These are phyloP conservation scores for Reticulitermes speratus DNA, from an alignment of 1,140 invertebrate genomes.

Conservation along the genomic window DNA sequence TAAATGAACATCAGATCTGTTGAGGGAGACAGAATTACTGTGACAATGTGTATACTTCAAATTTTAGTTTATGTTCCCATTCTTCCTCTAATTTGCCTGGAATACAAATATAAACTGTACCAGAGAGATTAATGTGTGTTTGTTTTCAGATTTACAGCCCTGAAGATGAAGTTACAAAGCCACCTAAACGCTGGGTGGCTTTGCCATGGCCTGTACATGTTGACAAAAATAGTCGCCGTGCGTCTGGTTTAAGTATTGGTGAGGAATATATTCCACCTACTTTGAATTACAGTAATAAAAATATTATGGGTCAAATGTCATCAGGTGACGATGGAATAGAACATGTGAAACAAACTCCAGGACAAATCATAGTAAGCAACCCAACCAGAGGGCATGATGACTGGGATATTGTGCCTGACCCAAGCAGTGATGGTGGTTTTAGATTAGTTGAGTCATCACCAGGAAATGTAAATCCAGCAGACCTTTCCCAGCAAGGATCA, in stretches of 20 bases:
- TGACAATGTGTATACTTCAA: no score
- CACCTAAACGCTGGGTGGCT: slow-evolving; percentile 41
- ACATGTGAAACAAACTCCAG: not conserved
- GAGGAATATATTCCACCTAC: not conserved
- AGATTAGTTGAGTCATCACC: not conserved
- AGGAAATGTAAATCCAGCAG: not conserved
- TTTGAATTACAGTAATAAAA: not conserved
- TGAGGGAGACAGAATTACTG: no score
- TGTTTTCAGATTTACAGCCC: slow-evolving; percentile 45
- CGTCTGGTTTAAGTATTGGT: not conserved
- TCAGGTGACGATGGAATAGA: slow-evolving; percentile 22
- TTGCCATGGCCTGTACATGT: slow-evolving; percentile 41
- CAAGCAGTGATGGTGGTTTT: not conserved
- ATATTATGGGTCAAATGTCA: slow-evolving; percentile 4
- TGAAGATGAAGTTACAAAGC: slow-evolving; percentile 43
- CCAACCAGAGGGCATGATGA: not conserved
- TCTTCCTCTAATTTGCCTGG: no score
- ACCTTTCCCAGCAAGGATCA: not conserved
- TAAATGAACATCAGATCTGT: no score
- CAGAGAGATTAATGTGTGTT: not conserved
- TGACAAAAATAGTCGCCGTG: slow-evolving; percentile 27
- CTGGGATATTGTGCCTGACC: not conserved
- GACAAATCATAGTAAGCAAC: not conserved
- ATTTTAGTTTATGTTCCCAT: no score
- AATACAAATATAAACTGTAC: no score